phyloP scores from a whole-genome alignment of 2,113 vertebrate genomes.

The Ornithorhynchus anatinus region DNA sequence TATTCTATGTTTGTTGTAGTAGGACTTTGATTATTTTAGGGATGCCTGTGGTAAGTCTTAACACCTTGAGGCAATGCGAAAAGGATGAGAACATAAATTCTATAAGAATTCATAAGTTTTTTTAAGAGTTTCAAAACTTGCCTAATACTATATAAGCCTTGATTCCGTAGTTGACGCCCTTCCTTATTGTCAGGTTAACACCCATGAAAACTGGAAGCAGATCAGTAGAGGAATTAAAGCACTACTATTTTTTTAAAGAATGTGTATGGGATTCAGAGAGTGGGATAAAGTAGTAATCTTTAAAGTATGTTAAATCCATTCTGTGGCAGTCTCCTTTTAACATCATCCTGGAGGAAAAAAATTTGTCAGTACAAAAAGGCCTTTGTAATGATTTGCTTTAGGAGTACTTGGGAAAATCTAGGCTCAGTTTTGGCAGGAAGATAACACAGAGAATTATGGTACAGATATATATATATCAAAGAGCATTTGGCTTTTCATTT shows the following conservation, averaged over 20 bases:
- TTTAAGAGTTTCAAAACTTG: background rate
- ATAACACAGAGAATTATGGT: too few species aligned
- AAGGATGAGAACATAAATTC: background rate
- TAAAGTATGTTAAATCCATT: background rate
- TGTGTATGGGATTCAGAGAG: too few species aligned
- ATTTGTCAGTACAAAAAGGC: background rate
- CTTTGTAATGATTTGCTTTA: background rate
- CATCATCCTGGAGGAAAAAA: background rate
- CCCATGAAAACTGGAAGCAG: background rate
- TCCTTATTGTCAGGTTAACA: background rate
- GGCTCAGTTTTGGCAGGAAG: too few species aligned
- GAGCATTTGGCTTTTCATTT: too few species aligned
- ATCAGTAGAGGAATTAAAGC: background rate
- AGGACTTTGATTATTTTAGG: background rate
- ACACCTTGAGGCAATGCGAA: background rate
- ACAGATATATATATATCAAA: too few species aligned
- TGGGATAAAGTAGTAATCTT: background rate
- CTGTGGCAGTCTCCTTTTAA: background rate
- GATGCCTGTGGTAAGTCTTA: background rate
- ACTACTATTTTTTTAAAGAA: background rate
- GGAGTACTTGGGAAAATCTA: too few species aligned
- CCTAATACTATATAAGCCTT: background rate
- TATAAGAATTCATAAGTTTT: background rate
- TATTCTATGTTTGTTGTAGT: background rate
- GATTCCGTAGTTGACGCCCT: background rate